A percentile compares a stretch with the other conserved stretches of the same genome.
Conservation (phyloP, 2,888 invertebrate genomes). For the Anthophora plumipes region DNA sequence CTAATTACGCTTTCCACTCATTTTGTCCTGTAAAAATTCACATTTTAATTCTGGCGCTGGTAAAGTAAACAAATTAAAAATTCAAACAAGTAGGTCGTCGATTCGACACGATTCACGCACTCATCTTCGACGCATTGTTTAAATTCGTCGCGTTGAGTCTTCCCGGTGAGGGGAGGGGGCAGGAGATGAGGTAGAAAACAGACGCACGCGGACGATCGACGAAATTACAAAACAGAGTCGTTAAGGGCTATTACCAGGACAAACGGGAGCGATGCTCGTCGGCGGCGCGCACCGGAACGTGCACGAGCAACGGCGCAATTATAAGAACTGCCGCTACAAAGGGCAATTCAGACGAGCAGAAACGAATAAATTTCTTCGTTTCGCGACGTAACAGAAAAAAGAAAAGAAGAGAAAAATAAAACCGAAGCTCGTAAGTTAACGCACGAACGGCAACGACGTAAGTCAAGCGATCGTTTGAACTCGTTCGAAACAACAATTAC, state of each 20-base stretch:
- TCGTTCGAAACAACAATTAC: constrained; percentile 39
- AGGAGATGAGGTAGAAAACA: not conserved
- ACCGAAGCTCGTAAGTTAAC: constrained; percentile 24
- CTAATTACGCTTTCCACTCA: too few species aligned
- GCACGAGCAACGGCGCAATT: constrained; percentile 16
- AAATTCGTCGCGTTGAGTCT: not conserved
- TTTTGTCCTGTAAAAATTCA: too few species aligned
- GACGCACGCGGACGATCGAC: not conserved
- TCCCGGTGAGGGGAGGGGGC: not conserved
- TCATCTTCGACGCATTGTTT: too few species aligned
- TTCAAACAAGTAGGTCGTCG: not conserved
- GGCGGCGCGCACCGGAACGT: constrained; percentile 1
- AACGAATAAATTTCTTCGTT: constrained; percentile 14
- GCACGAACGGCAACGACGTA: constrained; percentile 10
- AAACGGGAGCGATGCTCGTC: not conserved
- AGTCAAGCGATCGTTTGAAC: constrained; percentile 26
- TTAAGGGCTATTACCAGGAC: not conserved
- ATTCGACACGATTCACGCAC: too few species aligned
- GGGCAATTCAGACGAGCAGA: not conserved
- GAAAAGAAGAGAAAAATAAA: too few species aligned
- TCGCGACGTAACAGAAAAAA: not conserved
- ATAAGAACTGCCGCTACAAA: constrained; percentile 6
- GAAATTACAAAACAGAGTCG: constrained; percentile 14
- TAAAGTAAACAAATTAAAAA: too few species aligned
- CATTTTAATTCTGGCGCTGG: too few species aligned